Percentiles rank a stretch among this genome's conserved stretches.
phyloP scores from a whole-genome alignment of 2,888 invertebrate species.

The Heteropelma amictum region DNA sequence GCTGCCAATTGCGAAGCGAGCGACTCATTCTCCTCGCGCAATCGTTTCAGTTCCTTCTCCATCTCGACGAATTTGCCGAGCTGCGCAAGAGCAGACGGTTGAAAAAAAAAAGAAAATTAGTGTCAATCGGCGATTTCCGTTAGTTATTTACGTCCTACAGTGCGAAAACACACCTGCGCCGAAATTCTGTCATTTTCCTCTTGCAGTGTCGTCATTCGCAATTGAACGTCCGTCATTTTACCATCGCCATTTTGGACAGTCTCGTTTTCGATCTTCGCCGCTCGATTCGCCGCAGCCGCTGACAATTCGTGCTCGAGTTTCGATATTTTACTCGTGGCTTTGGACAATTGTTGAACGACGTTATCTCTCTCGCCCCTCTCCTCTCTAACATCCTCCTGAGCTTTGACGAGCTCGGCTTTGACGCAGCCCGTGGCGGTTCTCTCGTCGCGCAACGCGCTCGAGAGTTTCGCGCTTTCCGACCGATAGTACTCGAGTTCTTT shows the following conservation, averaged over 20 bases:
- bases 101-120: too few relatives aligned
- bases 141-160: not conserved
- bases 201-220: conserved; percentile 77
- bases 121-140: too few relatives aligned
- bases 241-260: conserved; percentile 62
- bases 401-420: conserved; percentile 59
- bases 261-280: conserved; percentile 62
- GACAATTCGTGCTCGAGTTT: conserved; percentile 59
- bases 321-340: conserved; percentile 62
- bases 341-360: conserved; percentile 62
- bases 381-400: conserved; percentile 60
- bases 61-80: conserved; percentile 63
- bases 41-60: conserved; percentile 70
- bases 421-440: conserved; percentile 60
- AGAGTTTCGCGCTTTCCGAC: conserved; percentile 72
- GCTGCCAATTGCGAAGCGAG: conserved; percentile 76
- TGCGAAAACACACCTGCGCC: conserved; percentile 71
- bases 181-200: conserved; percentile 80
- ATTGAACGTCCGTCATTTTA: conserved; percentile 61
- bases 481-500: conserved; percentile 65
- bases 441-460: conserved; percentile 63
- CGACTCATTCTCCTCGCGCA: conserved; percentile 76
- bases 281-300: conserved; percentile 43
- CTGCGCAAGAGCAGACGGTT: conserved; percentile 54
- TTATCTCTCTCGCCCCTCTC: conserved; percentile 60